Evolutionary conservation across 2,888 invertebrate species (phyloP), one percentile per base, ranked within the genome.

Genomic region (Nasonovia ribisnigri): DNA sequence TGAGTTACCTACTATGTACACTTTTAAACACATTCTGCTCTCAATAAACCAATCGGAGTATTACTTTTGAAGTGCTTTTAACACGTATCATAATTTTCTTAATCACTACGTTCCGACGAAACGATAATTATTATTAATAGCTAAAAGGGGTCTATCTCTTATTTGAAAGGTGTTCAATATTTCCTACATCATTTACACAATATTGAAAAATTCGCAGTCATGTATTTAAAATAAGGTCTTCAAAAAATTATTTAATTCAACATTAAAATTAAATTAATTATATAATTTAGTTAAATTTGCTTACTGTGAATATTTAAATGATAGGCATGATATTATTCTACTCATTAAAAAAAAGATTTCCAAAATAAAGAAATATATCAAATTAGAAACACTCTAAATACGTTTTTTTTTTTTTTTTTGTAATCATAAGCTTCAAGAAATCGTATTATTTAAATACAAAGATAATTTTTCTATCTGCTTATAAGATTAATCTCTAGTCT

Each of bases 31-130:
- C 60, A 67, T 43, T 43, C 13, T 60, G 29, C n/a, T 46, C 46
- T 48, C 87, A 6, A 87, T 46, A n/a, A n/a, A 87, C 46, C 51
- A 36, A 84, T 51, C 24, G 42, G 48, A 48, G 54, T 54, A 54
- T 77, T 77, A 60, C n/a, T 20, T 60, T 87, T 84, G 86, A 92
- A 92, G 84, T 57, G 57, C 84, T 91, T 84, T 91, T 43, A n/a
- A 60, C 1, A 91, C 29, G 67, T 67, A 87, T 88, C 60, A 67
- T 48, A 60, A 0, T 29, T 87, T 48, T 88, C 51, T 48, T 88
- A 67, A 92, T 77, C 67, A 88, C 36, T 84, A 86, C 43, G 43
- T 92, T 60, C 54, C n/a, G 42, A 67, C 42, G 13, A 92, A 67
- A 67, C 29, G 29, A 36, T 67, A 88, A 92, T 36, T 87, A 92